Conservation (phyloP, 2,888 invertebrate genomes). For the Drosophila kuntzei region DNA sequence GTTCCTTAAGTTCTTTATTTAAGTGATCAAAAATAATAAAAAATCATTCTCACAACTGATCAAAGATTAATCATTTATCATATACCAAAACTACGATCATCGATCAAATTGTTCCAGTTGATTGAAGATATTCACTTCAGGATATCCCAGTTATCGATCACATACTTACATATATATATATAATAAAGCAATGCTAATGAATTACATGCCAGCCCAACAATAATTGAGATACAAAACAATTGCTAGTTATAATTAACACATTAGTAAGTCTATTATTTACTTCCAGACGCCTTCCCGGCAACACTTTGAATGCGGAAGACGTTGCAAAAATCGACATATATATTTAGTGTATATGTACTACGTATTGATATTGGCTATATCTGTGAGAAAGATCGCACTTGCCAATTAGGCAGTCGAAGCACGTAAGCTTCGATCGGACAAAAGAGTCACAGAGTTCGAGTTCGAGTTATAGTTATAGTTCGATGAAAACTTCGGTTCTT, state of each 20-base stretch:
- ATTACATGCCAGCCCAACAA: constrained; percentile 17
- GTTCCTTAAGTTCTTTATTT: too few relatives aligned
- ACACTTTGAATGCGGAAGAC: constrained; percentile 45
- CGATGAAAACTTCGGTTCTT: constrained; percentile 13
- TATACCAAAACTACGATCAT: not conserved
- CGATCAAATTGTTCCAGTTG: not conserved
- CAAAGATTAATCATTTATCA: not conserved
- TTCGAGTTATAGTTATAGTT: constrained; percentile 12
- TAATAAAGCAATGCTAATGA: constrained; percentile 20
- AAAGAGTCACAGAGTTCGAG: constrained; percentile 12
- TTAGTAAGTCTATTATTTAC: constrained; percentile 36
- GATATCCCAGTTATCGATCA: not conserved
- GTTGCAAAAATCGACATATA: constrained; percentile 18
- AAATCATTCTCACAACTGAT: not conserved
- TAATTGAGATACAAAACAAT: constrained; percentile 29
- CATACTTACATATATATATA: not conserved
- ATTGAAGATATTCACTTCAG: not conserved
- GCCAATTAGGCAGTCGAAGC: constrained; percentile 39
- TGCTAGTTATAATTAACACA: constrained; percentile 43
- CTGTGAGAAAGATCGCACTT: constrained; percentile 49
- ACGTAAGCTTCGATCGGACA: constrained; percentile 34
- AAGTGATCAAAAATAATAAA: not conserved
- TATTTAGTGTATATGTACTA: constrained; percentile 7
- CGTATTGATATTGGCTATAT: constrained; percentile 11
- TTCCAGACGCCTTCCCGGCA: constrained; percentile 8